Evolutionary conservation across 1,140 invertebrate genomes (phyloP).

Genomic region (Cydia strobilella): DNA sequence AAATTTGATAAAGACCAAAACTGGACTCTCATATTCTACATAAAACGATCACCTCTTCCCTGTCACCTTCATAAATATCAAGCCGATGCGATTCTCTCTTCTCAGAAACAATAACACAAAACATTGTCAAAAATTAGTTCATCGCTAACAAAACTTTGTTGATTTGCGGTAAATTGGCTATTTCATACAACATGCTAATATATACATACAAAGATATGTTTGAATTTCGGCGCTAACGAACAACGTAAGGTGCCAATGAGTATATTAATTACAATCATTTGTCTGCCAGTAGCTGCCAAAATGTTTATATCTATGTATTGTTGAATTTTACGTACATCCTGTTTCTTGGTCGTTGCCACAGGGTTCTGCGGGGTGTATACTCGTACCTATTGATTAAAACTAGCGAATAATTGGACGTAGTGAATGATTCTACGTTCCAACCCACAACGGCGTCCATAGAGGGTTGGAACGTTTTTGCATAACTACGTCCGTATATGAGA

Average conservation of each 20-base stretch:
- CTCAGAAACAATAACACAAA: not conserved
- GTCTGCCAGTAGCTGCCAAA: conserved; percentile 21
- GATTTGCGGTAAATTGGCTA: not conserved
- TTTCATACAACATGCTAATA: conserved; percentile 2
- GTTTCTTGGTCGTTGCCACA: conserved; percentile 17
- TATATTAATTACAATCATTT: conserved; percentile 17
- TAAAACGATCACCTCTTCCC: too few relatives aligned
- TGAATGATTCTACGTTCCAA: not conserved
- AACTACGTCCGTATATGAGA: too few relatives aligned
- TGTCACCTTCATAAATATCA: not conserved
- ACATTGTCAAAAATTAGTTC: not conserved
- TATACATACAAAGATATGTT: not conserved
- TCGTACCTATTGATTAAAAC: not conserved
- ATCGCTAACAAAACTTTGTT: not conserved
- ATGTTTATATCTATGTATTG: not conserved
- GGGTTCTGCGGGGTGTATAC: conserved; percentile 9
- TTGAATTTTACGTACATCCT: not conserved
- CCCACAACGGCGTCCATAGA: too few relatives aligned
- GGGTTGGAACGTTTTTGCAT: too few relatives aligned
- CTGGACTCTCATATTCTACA: too few relatives aligned
- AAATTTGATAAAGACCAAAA: too few relatives aligned
- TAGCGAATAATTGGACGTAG: too few relatives aligned
- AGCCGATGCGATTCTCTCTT: not conserved
- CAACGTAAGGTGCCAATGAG: conserved; percentile 22
- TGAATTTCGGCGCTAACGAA: conserved; percentile 15